Evolutionary conservation across 2,888 invertebrate species (phyloP), one percentile per base, ranked within the genome.

Genomic region (Halocaridina rubra): DNA sequence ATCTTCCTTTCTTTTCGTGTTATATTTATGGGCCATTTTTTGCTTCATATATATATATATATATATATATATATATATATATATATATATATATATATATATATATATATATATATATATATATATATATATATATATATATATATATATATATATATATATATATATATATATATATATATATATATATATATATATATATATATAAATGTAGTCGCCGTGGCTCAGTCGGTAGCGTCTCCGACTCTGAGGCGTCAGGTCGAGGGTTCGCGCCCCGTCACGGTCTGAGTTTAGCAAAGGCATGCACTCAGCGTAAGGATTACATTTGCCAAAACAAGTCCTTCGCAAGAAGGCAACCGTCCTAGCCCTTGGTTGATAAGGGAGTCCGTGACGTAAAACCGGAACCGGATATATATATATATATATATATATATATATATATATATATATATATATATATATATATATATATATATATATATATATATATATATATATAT

Each of bases 21-120:
- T n/a, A n/a, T n/a, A n/a, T n/a, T n/a, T n/a, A n/a, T n/a, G n/a
- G n/a, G n/a, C n/a, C n/a, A n/a, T n/a, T n/a, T n/a, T n/a, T n/a
- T n/a, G n/a, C n/a, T n/a, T n/a, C 32, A 77, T 33, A 77, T 33
- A 77, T 33, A 77, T 33, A 77, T 33, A 77, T 33, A 77, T 33
- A 77, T 33, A 77, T 33, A 61, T 33, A 77, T 33, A 77, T 33
- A 77, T 59, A 77, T 30, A 77, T 30, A 32, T 32, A 77, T 19
- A 64, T 30, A 77, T 32, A 59, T 29, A 76, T 29, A 77, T 29
- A 77, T 29, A 77, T 29, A 77, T 29, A 77, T 46, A 76, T 46
- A 59, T 46, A 61, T 59, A 61, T 46, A 61, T 59, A 76, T 59
- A 61, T 46, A 75, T 57, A 75, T 3, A 75, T 57, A 75, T 57